A percentile compares a stretch with the other conserved stretches of the same genome.
These are phyloP conservation scores for Musca vetustissima DNA, from an alignment of 1,140 invertebrate genomes.

Conservation along the genomic window DNA sequence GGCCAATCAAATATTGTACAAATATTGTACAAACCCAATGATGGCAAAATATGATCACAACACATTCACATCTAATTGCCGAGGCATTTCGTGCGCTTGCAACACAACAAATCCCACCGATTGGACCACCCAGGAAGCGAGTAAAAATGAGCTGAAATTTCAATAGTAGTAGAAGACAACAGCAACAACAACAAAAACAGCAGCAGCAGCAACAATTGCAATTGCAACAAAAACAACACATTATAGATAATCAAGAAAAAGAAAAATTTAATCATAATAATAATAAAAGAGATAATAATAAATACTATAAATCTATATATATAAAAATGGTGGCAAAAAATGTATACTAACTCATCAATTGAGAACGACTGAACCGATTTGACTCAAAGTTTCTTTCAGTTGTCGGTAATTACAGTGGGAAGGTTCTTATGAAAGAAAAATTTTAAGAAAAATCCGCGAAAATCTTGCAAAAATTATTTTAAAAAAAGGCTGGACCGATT, in stretches of 20 bases:
- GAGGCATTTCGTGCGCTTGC: slow-evolving; percentile 97
- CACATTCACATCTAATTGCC: slow-evolving; percentile 95
- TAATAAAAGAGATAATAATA: no score
- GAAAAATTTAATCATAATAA: slow-evolving; percentile 26
- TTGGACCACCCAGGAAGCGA: slow-evolving; percentile 93
- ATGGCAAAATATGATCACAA: slow-evolving; percentile 96
- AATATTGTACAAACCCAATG: slow-evolving; percentile 97
- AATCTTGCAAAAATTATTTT: no score
- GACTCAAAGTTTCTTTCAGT: no score
- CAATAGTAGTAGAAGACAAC: slow-evolving; percentile 32
- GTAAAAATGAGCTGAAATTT: slow-evolving; percentile 68
- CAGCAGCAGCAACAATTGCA: slow-evolving; percentile 23
- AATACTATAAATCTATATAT: slow-evolving; percentile 10
- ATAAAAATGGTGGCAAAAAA: no score
- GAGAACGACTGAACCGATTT: no score
- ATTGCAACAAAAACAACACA: slow-evolving; percentile 31
- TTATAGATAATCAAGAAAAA: slow-evolving; percentile 24
- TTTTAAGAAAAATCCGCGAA: no score
- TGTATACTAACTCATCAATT: no score
- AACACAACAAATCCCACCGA: slow-evolving; percentile 96
- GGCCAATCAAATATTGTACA: slow-evolving; percentile 93
- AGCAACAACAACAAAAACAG: slow-evolving; percentile 27
- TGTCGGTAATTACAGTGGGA: no score
- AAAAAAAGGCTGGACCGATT: no score
- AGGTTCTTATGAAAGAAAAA: no score